Evolutionary conservation across 2,797 vertebrate species (phyloP).

Genomic region (Anabacerthia variegaticeps): DNA sequence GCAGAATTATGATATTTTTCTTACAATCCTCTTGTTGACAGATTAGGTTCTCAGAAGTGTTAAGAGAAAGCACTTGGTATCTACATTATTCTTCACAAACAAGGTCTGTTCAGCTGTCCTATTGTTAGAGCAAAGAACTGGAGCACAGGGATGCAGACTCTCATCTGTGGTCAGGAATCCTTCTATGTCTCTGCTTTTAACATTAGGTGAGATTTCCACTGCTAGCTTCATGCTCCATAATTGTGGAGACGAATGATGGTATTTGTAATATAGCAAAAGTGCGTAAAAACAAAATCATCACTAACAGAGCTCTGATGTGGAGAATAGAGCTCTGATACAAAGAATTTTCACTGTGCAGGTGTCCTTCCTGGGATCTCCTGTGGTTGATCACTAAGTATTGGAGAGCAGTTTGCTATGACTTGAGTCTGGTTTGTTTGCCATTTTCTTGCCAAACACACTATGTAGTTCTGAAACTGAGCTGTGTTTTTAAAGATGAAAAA

Average conservation of each 20-base stretch:
- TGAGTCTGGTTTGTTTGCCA: background rate
- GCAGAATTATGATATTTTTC: background rate
- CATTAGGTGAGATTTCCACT: background rate
- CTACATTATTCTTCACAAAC: background rate
- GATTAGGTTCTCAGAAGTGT: background rate
- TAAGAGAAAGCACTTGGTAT: background rate
- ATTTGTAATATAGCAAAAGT: background rate
- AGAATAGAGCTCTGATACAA: background rate
- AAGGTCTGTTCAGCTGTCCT: background rate
- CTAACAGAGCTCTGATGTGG: background rate
- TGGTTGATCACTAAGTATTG: background rate
- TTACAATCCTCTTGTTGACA: background rate
- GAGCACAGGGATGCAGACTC: background rate
- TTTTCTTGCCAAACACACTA: background rate
- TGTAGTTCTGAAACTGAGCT: background rate
- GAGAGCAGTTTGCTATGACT: background rate
- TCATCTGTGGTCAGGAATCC: rapidly evolving
- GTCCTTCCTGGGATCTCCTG: background rate
- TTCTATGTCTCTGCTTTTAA: background rate
- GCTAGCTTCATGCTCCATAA: background rate
- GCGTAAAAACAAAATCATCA: background rate
- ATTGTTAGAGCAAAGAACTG: background rate
- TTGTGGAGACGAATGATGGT: background rate
- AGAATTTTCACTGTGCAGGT: background rate
- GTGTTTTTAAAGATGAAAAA: background rate